Base-by-base conservation (phyloP, 2,888 invertebrate species). In the Cryptus armator region DNA sequence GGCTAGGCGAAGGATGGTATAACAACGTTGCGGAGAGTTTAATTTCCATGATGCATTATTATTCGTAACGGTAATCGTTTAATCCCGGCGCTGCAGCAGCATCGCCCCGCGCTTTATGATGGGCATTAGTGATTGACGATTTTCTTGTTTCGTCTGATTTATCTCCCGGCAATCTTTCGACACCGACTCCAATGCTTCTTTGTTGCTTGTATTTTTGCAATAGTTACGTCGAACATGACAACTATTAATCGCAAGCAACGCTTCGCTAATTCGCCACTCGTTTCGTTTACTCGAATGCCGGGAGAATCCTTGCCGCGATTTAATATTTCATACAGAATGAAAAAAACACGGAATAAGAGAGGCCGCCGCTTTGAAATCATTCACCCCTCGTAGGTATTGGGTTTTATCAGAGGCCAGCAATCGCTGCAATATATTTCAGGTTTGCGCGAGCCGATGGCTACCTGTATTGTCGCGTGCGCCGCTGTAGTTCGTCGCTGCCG, bases 361-460 rank as follows among this genome's bases (percentile, higher is more conserved):
- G 16, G 16, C 64, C 16, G 32, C 37, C 12, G 12, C 51, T 9
- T 14, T 19, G 2, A 4, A 51, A 24, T 53, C 43, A 14, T 46
- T 72, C 16, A 66, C 24, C 48, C 48, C 53, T 16, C 44, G 19
- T 43, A 37, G 19, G 19, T 32, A 19, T 43, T 9, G 12, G 29
- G n/a, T 72, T 64, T 72, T 80, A 80, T 80, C 79, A 24, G 48
- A 56, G 32, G 56, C 89, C 89, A 89, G 89, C 89, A 92, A 92
- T 92, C 91, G 90, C 87, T 86, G 90, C 91, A 91, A 92, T 91
- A 90, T 91, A 92, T 92, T 92, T 90, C 90, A 90, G 88, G 79
- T 66, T 59, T 48, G 91, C 90, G 92, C 90, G 90, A 91, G 90
- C 90, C 89, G 90, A 90, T 43, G 53, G 68, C 44, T 12, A 44